Conservation (phyloP, 23 tunicate genomes). For the Styela plicata region DNA sequence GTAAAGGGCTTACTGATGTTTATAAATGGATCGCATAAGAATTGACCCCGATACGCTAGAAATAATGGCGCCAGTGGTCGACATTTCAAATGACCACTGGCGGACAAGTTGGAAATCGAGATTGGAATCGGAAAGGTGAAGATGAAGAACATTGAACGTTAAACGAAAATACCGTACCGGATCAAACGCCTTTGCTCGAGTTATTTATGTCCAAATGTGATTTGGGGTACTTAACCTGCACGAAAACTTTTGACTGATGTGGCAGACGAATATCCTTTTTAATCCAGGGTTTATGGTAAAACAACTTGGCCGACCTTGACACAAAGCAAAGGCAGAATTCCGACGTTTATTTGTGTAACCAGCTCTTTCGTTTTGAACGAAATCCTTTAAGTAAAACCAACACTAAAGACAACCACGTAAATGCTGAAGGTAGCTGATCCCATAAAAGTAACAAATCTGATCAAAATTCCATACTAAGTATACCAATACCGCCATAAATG, state of each 20-base stretch:
- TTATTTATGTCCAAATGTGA: too few relatives aligned
- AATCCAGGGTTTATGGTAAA: neutral
- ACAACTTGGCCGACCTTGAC: neutral
- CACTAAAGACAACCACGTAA: neutral
- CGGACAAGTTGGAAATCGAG: neutral
- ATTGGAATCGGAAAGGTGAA: too few relatives aligned
- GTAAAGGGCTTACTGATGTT: constrained; percentile 20
- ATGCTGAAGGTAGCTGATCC: neutral
- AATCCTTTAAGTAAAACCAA: neutral
- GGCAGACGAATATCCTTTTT: neutral
- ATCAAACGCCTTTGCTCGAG: too few relatives aligned
- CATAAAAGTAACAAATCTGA: neutral
- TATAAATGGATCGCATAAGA: constrained; percentile 18
- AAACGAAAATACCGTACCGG: too few relatives aligned
- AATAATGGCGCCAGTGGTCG: constrained; percentile 19
- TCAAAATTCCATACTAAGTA: neutral
- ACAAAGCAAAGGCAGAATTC: neutral
- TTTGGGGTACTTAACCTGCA: too few relatives aligned
- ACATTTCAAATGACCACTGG: neutral
- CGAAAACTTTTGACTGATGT: too few relatives aligned
- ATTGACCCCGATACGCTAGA: constrained; percentile 24
- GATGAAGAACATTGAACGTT: too few relatives aligned
- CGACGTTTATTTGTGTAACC: neutral
- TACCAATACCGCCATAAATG: too few relatives aligned
- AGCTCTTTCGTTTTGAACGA: neutral